Conservation (phyloP, 2,888 invertebrate species). For the Drosophila vallismaia region DNA sequence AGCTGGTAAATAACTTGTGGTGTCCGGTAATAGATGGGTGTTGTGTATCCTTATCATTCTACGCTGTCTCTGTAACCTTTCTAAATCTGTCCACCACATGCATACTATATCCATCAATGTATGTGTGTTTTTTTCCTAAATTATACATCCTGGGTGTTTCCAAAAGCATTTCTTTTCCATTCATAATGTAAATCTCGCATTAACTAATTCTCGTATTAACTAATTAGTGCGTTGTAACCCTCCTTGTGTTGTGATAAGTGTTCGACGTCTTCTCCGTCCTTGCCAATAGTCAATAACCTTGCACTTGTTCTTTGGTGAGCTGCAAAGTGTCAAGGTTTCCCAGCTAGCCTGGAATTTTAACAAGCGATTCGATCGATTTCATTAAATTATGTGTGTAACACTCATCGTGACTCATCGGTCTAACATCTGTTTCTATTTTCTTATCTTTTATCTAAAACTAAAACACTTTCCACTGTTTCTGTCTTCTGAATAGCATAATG, state of each 20-base stretch:
- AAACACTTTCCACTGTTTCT: conserved; percentile 20
- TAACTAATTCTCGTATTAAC: neutral
- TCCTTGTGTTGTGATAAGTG: conserved; percentile 4
- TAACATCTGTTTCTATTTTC: conserved; percentile 10
- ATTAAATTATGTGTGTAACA: conserved; percentile 7
- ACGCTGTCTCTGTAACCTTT: neutral
- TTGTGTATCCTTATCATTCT: conserved; percentile 59
- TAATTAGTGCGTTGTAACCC: neutral
- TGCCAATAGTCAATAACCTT: conserved; percentile 15
- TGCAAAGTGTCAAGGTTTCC: conserved; percentile 45
- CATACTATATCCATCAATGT: conserved; percentile 6
- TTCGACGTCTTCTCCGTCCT: conserved; percentile 2
- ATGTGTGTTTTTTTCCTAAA: conserved; percentile 18
- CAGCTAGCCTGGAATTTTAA: conserved; percentile 44
- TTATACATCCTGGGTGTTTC: conserved; percentile 22
- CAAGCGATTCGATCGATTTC: conserved; percentile 58
- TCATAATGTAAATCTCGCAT: neutral
- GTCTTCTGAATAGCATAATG: conserved; percentile 25
- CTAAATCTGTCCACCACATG: neutral
- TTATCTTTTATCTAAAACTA: conserved; percentile 9
- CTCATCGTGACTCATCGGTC: conserved; percentile 23
- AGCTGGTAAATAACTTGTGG: conserved; percentile 57
- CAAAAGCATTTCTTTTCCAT: conserved; percentile 18
- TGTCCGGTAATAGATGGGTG: conserved; percentile 57
- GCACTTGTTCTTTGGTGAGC: conserved; percentile 18